Base-by-base conservation (phyloP, 2,113 vertebrate genomes). In the Rhodinocichla rosea region DNA sequence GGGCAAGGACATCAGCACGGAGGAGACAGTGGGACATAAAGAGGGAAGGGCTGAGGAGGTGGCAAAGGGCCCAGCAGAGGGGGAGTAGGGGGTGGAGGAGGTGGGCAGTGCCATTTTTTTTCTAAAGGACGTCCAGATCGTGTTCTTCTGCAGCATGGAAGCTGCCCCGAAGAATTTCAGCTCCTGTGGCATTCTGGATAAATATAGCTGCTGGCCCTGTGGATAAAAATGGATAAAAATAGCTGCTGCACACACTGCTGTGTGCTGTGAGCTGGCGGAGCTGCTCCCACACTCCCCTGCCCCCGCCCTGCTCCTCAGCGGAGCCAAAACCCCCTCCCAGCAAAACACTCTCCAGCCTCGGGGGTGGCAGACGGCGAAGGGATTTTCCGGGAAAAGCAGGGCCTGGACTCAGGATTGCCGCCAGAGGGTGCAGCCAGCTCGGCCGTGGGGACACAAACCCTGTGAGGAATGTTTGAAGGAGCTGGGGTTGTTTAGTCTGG, bases 151-250 rank as follows among this genome's bases (percentile, higher is more conserved):
- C 44, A 37, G 53, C n/a, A 27, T 10, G 3, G 82, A 69, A 94
- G 40, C 32, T n/a, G 39, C 17, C 84, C 71, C 0, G 0, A 33
- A 88, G 75, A 23, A 63, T 74, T 70, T n/a, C 0, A 37, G 63
- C 84, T 94, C 47, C 82, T 79, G 55, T 56, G 75, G 79, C 87
- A 52, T 90, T 83, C 82, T 45, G 28, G 82, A 95, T 93, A 95
- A 95, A 96, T 96, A 94, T 95, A 97, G 82, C 85, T 40, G 73
- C 87, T 0, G 40, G 80, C 53, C 28, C 1, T 4, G 40, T 3
- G 45, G 91, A 47, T 92, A 96, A 96, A 96, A 91, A 94, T 3
- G 45, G 91, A 47, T 92, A 96, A 96, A 96, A 91, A 95, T 95
- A 96, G 90, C 89, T 32, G 47, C 81, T 33, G 77, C 10, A 52